Evolutionary conservation across 2,113 vertebrate genomes (phyloP).

Genomic region (Chascanopsetta lugubris): DNA sequence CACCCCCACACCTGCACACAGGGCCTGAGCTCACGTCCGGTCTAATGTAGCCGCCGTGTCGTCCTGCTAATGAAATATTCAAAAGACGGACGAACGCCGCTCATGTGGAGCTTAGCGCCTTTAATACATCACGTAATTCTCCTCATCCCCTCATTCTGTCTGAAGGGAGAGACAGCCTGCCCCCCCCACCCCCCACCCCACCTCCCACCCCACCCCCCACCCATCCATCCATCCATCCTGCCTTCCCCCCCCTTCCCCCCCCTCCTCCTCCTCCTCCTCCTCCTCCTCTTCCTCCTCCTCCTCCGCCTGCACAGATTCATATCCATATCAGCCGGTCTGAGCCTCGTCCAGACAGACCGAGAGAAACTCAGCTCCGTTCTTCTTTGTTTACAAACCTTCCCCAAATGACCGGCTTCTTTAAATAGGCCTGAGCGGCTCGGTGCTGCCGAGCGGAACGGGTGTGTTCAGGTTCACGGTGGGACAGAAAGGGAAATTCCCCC

Average conservation of each 20-base stretch:
- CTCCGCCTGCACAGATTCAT: constrained; percentile 19
- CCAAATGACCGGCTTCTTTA: constrained; percentile 71
- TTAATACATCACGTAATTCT: constrained; percentile 22
- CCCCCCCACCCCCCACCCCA: too few species aligned
- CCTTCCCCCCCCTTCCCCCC: too few species aligned
- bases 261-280: too few species aligned
- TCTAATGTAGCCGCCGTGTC: too few species aligned
- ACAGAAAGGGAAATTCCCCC: constrained; percentile 37
- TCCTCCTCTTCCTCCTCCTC: constrained; percentile 9
- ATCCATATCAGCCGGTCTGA: constrained; percentile 30
- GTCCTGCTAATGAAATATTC: too few species aligned
- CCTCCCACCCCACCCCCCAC: too few species aligned
- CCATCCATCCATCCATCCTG: too few species aligned
- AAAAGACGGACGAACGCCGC: background rate
- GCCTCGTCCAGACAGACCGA: background rate
- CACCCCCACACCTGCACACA: background rate
- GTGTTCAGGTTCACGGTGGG: constrained; percentile 44
- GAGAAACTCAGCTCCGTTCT: too few species aligned
- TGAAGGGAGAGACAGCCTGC: constrained; percentile 29
- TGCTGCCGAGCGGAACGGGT: constrained; percentile 38
- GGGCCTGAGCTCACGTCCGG: too few species aligned
- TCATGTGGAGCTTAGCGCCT: constrained; percentile 6
- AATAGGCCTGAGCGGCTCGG: constrained; percentile 52
- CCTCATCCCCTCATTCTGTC: constrained; percentile 8
- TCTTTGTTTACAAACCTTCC: constrained; percentile 56